Evolutionary conservation across 2,113 vertebrate species (phyloP).

Genomic region (Oreochromis niloticus): DNA sequence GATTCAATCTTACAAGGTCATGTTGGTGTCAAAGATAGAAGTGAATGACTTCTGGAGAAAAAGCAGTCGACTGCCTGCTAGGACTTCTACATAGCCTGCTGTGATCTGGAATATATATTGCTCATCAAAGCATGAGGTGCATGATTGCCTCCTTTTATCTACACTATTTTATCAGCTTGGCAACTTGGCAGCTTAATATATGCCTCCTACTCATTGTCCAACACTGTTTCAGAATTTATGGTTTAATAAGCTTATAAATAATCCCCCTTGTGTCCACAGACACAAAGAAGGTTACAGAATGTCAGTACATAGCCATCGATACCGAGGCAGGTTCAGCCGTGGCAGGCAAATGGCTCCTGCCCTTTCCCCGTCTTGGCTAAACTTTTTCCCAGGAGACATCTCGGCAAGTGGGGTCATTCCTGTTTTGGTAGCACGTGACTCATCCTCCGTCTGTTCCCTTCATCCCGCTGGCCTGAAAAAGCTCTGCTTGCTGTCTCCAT

Average conservation of each 20-base stretch:
- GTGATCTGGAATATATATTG: not conserved
- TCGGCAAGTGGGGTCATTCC: slow-evolving; percentile 6
- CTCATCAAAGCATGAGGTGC: slow-evolving; percentile 22
- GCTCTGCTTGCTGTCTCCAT: not conserved
- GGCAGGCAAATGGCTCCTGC: slow-evolving; percentile 6
- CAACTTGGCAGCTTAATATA: slow-evolving; percentile 45
- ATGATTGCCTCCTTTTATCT: slow-evolving; percentile 48
- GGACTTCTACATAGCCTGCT: not conserved
- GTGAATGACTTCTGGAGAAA: not conserved
- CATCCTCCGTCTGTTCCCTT: slow-evolving; percentile 1
- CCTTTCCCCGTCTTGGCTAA: slow-evolving; percentile 8
- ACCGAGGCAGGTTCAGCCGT: not conserved
- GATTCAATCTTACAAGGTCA: slow-evolving; percentile 35
- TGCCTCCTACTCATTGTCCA: slow-evolving; percentile 47
- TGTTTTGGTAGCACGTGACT: slow-evolving; percentile 9
- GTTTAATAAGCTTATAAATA: slow-evolving; percentile 64
- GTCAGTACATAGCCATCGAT: slow-evolving; percentile 35
- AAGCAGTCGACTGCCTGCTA: not conserved
- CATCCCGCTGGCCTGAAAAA: not conserved
- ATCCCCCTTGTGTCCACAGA: slow-evolving; percentile 49
- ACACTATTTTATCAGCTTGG: slow-evolving; percentile 42
- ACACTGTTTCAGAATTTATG: slow-evolving; percentile 50
- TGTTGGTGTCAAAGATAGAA: not conserved
- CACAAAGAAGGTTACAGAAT: slow-evolving; percentile 47
- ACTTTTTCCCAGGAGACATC: slow-evolving; percentile 24